These are phyloP conservation scores for Pristionchus arcanus DNA, from an alignment of 2,888 invertebrate genomes.

Conservation along the genomic window DNA sequence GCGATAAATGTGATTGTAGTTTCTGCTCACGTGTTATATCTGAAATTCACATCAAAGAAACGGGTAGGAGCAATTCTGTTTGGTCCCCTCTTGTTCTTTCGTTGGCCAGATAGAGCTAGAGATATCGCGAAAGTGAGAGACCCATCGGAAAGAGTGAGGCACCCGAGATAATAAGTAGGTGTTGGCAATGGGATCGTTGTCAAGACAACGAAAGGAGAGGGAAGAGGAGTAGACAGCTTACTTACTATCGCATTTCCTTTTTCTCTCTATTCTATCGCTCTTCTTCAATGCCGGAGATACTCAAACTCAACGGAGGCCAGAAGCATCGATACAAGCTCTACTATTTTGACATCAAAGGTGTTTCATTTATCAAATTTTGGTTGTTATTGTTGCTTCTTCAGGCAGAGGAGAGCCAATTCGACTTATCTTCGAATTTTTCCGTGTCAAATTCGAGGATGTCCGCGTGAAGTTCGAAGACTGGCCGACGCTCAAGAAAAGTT, in stretches of 20 bases:
- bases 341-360: slow-evolving; percentile 56
- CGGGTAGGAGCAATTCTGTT: background rate
- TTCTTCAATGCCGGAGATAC: slow-evolving; percentile 23
- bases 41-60: background rate
- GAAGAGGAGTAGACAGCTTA: background rate
- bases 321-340: slow-evolving; percentile 50
- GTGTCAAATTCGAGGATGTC: slow-evolving; percentile 55
- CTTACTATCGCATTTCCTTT: background rate
- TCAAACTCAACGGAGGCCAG: slow-evolving; percentile 44
- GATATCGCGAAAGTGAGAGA: background rate
- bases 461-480: slow-evolving; percentile 55
- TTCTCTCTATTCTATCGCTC: background rate
- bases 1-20: slow-evolving; percentile 9
- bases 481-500: slow-evolving; percentile 55
- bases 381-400: background rate
- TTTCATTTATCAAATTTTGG: background rate
- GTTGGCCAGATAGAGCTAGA: background rate
- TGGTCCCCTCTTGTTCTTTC: background rate
- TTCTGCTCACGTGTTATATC: background rate
- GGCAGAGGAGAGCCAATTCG: slow-evolving; percentile 57
- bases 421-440: slow-evolving; percentile 54
- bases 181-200: background rate
- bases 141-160: background rate
- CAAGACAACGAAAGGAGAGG: background rate
- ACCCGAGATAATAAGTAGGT: slow-evolving; percentile 1